These are phyloP conservation scores for Salarias fasciatus DNA, from an alignment of 2,797 vertebrate species.

Conservation along the genomic window DNA sequence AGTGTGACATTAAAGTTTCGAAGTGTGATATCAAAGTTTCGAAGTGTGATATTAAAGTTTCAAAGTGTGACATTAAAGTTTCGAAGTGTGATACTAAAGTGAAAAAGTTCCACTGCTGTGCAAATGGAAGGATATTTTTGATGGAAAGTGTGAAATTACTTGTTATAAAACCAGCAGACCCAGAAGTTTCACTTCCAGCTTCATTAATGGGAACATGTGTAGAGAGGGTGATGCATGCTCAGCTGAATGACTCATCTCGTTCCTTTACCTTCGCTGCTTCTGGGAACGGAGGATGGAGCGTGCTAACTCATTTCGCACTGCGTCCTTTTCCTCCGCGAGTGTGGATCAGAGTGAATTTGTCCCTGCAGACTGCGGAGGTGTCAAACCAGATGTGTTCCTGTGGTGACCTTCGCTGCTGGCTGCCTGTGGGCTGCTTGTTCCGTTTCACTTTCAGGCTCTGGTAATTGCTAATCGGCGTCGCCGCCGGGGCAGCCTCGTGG, in stretches of 20 bases:
- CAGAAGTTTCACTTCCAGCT: conserved; percentile 17
- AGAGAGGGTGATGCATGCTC: conserved; percentile 13
- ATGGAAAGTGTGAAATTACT: too few relatives aligned
- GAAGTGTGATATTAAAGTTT: too few relatives aligned
- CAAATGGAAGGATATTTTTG: too few relatives aligned
- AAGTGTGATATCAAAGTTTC: too few relatives aligned
- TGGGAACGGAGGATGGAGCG: conserved; percentile 51
- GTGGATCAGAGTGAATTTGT: conserved; percentile 49
- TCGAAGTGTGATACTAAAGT: too few relatives aligned
- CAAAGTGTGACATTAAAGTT: too few relatives aligned
- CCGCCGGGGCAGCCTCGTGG: conserved; percentile 1
- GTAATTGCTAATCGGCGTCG: conserved; percentile 38
- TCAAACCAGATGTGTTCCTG: conserved; percentile 58
- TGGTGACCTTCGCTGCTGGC: conserved; percentile 59
- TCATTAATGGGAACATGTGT: conserved; percentile 34
- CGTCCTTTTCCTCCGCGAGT: conserved; percentile 64
- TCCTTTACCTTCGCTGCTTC: conserved; percentile 48
- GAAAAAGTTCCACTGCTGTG: too few relatives aligned
- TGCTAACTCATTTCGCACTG: conserved; percentile 64
- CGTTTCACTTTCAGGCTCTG: conserved; percentile 49
- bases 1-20: too few relatives aligned
- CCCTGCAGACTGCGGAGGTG: conserved; percentile 39
- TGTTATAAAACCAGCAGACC: too few relatives aligned
- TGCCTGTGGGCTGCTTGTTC: conserved; percentile 68
- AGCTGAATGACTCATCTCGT: conserved; percentile 58